Conservation (phyloP, 2,888 invertebrate genomes). For the Trichacis sp. region DNA sequence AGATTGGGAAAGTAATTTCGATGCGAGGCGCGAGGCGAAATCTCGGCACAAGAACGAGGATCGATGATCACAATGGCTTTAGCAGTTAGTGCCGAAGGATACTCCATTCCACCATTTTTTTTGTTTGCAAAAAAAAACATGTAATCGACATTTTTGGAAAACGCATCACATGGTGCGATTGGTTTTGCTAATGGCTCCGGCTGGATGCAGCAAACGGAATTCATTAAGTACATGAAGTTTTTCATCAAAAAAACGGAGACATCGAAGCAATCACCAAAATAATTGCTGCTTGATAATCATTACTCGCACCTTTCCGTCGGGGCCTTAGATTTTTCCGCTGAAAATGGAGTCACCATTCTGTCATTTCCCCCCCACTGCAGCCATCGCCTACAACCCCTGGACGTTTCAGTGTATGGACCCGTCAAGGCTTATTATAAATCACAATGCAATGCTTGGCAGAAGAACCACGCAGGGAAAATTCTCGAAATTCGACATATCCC, state of each 20-base stretch:
- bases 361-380: constrained; percentile 22
- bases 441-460: not conserved
- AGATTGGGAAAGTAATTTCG: constrained; percentile 21
- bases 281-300: constrained; percentile 44
- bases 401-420: constrained; percentile 8
- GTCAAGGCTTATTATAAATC: constrained; percentile 7
- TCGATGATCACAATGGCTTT: constrained; percentile 39
- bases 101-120: constrained; percentile 24
- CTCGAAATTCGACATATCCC: constrained; percentile 34
- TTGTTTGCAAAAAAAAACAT: constrained; percentile 19
- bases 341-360: constrained; percentile 10
- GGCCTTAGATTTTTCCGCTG: constrained; percentile 35
- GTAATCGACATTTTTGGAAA: constrained; percentile 33
- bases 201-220: constrained; percentile 53
- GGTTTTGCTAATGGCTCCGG: constrained; percentile 46
- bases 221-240: constrained; percentile 32
- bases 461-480: constrained; percentile 2
- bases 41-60: constrained; percentile 31
- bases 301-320: constrained; percentile 41
- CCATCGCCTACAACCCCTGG: too few relatives aligned
- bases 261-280: constrained; percentile 20
- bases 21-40: constrained; percentile 18
- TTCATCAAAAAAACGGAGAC: constrained; percentile 24
- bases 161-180: constrained; percentile 36
- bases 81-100: constrained; percentile 38